Conservation (phyloP, 2,888 invertebrate species). For the Cylindroiulus punctatus region DNA sequence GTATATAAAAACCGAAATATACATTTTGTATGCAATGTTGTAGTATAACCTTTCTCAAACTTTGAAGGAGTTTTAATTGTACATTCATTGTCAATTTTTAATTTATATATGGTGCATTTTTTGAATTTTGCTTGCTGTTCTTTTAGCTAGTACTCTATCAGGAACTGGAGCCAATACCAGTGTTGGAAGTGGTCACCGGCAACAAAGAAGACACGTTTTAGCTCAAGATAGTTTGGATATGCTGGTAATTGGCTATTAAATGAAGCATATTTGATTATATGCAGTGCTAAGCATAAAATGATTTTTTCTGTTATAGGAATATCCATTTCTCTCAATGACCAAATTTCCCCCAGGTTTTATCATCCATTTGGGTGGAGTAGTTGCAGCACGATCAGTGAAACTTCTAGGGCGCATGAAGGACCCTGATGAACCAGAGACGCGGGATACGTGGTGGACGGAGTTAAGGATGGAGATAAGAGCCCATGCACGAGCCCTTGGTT, state of each 20-base stretch:
- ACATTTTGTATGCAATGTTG: no score
- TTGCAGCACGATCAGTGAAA: slow-evolving; percentile 85
- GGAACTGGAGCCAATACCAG: not conserved
- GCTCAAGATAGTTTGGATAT: slow-evolving; percentile 75
- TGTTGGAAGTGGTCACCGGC: slow-evolving; percentile 3
- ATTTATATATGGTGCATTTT: no score
- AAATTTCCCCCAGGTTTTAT: slow-evolving; percentile 91
- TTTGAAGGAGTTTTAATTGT: no score
- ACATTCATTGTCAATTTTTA: no score
- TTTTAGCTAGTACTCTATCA: not conserved
- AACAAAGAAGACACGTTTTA: slow-evolving; percentile 28
- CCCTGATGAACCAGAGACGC: slow-evolving; percentile 87
- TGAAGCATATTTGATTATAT: not conserved
- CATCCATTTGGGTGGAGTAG: slow-evolving; percentile 85
- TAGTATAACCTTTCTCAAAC: no score
- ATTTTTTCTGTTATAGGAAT: slow-evolving; percentile 71
- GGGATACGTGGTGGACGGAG: slow-evolving; percentile 98
- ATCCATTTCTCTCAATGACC: slow-evolving; percentile 92
- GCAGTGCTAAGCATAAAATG: not conserved
- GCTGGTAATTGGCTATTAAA: slow-evolving; percentile 67
- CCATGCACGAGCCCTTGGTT: slow-evolving; percentile 89
- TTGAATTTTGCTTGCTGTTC: not conserved
- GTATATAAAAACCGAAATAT: no score
- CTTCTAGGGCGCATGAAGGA: slow-evolving; percentile 82
- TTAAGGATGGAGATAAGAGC: slow-evolving; percentile 93